Evolutionary conservation across 2,888 invertebrate genomes (phyloP).

Genomic region (Epiblema foenella): DNA sequence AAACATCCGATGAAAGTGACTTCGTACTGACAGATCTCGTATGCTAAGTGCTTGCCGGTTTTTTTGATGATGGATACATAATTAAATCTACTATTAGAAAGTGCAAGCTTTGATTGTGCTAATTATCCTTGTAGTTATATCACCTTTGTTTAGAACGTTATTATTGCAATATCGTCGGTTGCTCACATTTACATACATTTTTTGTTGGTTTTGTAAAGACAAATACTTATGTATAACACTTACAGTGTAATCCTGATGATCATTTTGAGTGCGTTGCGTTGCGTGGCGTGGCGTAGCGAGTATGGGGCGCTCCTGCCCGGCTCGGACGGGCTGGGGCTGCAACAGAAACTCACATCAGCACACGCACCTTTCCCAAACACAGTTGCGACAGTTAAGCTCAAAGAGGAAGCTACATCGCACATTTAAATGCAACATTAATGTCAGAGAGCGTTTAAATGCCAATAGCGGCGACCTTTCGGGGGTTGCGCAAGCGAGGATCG

Average conservation of each 20-base stretch:
- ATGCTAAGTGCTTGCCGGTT: slow-evolving; percentile 51
- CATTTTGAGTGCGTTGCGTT: slow-evolving; percentile 61
- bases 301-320: slow-evolving; percentile 64
- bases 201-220: background rate
- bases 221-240: slow-evolving; percentile 57
- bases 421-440: slow-evolving; percentile 83
- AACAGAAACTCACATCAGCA: slow-evolving; percentile 81
- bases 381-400: slow-evolving; percentile 82
- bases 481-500: slow-evolving; percentile 82
- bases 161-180: background rate
- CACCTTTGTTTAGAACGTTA: background rate
- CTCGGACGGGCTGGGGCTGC: slow-evolving; percentile 74
- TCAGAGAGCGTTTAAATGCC: slow-evolving; percentile 84
- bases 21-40: slow-evolving; percentile 58
- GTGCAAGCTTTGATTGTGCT: slow-evolving; percentile 63
- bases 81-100: slow-evolving; percentile 70
- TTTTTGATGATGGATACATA: slow-evolving; percentile 51
- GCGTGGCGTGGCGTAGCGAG: slow-evolving; percentile 52
- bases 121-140: slow-evolving; percentile 50
- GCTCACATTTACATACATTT: background rate
- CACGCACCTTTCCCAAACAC: slow-evolving; percentile 81
- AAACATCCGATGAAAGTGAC: slow-evolving; percentile 68
- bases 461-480: slow-evolving; percentile 82
- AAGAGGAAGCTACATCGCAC: slow-evolving; percentile 82
- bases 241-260: slow-evolving; percentile 75